Base-by-base conservation (phyloP, 2,888 invertebrate genomes). In the Furcula furcula region DNA sequence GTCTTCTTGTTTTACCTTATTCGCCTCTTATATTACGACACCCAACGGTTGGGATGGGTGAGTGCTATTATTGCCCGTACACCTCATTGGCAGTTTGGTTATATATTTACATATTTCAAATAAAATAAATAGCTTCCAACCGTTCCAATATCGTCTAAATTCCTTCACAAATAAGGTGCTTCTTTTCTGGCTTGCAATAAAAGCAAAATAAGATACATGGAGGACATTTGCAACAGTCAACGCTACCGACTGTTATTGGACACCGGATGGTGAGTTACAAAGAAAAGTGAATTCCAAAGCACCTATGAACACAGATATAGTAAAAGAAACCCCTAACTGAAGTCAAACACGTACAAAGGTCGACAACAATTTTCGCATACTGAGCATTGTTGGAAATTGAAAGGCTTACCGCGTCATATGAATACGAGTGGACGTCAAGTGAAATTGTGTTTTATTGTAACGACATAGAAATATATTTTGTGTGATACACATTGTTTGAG, bases 361-460 rank as follows among this genome's bases (percentile, higher is more conserved):
- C 70, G 74, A 70, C 74, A 74, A 76, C 77, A 75, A 75, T 76
- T 76, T 77, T 76, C 74, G 76, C 78, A 77, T 77, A 72, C 76
- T 62, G 68, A 77, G 62, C 77, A 74, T 76, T 75, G 76, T 70
- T 67, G 65, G 65, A 72, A 75, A 79, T 76, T 78, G 76, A 74
- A 75, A 74, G 70, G 69, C 75, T 69, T 65, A 53, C 64, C 67
- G 61, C 63, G 63, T 68, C 60, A 63, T 60, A 65, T 55, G 55
- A 57, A 55, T 50, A 54, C 29, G 47, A 36, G 25, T 36, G 14
- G 19, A 16, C 15, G 2, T 2, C 43, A 48, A 29, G 37, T 38
- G 39, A 62, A 44, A 54, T 22, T 51, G 31, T 40, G 43, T 53
- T 55, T 53, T 66, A 43, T 36, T 3, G 3, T 4, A 3, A 4